Percentiles rank a stretch among this genome's conserved stretches.
Evolutionary conservation across 2,888 invertebrate species (phyloP).

Genomic region (Leucozona laternaria): DNA sequence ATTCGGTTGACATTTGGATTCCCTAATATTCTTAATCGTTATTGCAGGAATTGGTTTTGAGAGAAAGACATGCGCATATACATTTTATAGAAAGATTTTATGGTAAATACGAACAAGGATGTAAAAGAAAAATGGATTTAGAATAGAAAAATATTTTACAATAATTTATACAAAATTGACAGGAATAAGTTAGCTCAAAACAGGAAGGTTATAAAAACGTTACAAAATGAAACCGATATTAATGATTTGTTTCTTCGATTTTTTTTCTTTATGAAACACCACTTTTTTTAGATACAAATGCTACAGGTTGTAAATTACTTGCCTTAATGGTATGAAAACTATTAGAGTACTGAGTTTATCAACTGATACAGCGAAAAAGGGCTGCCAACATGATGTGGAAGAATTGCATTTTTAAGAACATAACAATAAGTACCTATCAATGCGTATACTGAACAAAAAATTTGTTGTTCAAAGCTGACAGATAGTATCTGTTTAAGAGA

Average conservation of each 20-base stretch:
- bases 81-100: not conserved
- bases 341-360: slow-evolving; percentile 37
- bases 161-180: not conserved
- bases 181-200: no score
- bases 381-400: slow-evolving; percentile 23
- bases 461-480: no score
- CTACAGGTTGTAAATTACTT: slow-evolving; percentile 70
- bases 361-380: not conserved
- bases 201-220: not conserved
- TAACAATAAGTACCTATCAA: no score
- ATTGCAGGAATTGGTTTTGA: slow-evolving; percentile 10
- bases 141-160: not conserved
- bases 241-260: not conserved
- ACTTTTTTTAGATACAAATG: slow-evolving; percentile 33
- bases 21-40: slow-evolving; percentile 8
- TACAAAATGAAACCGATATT: not conserved
- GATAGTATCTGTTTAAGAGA: no score
- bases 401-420: no score
- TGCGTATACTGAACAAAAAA: no score
- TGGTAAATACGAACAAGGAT: not conserved
- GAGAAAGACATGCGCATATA: slow-evolving; percentile 40
- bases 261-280: not conserved
- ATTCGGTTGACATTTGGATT: slow-evolving; percentile 63
- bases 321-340: slow-evolving; percentile 57
- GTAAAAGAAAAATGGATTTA: not conserved